Evolutionary conservation across 2,797 vertebrate species (phyloP).

Genomic region (Sebastes wilsoni): DNA sequence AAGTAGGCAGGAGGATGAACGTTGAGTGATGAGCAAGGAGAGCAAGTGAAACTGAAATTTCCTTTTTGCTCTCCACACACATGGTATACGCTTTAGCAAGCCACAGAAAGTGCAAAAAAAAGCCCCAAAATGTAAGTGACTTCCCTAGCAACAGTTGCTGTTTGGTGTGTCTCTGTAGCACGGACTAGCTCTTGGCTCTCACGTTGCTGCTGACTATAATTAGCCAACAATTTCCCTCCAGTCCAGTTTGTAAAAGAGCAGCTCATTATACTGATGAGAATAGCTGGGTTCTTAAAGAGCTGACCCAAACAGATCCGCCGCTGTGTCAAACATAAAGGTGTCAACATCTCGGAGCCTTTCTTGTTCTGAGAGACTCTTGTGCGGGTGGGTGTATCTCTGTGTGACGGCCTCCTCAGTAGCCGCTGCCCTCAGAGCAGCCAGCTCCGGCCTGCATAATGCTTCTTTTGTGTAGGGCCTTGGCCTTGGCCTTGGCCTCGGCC

Average conservation of each 20-base stretch:
- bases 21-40: not conserved
- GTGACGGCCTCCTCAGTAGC: slow-evolving; percentile 48
- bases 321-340: slow-evolving; percentile 63
- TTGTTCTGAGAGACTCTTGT: slow-evolving; percentile 58
- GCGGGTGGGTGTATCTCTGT: slow-evolving; percentile 57
- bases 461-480: slow-evolving; percentile 74
- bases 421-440: slow-evolving; percentile 58
- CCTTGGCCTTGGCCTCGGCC: slow-evolving; percentile 58
- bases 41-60: slow-evolving; percentile 8
- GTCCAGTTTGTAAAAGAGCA: slow-evolving; percentile 38
- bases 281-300: slow-evolving; percentile 7
- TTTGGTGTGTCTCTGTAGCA: slow-evolving; percentile 55
- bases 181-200: slow-evolving; percentile 41
- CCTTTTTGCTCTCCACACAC: slow-evolving; percentile 6
- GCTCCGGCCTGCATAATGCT: slow-evolving; percentile 65
- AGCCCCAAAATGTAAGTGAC: slow-evolving; percentile 19
- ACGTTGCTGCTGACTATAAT: slow-evolving; percentile 71
- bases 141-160: slow-evolving; percentile 74
- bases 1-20: not conserved
- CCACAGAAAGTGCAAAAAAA: not conserved
- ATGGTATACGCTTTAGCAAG: not conserved
- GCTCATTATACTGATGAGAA: slow-evolving; percentile 41
- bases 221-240: slow-evolving; percentile 61
- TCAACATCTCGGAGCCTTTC: slow-evolving; percentile 52
- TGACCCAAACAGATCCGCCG: slow-evolving; percentile 38